Percentiles rank a stretch among this genome's conserved stretches.
Evolutionary conservation across 2,113 vertebrate species (phyloP).

Genomic region (Sinosuthora webbiana): DNA sequence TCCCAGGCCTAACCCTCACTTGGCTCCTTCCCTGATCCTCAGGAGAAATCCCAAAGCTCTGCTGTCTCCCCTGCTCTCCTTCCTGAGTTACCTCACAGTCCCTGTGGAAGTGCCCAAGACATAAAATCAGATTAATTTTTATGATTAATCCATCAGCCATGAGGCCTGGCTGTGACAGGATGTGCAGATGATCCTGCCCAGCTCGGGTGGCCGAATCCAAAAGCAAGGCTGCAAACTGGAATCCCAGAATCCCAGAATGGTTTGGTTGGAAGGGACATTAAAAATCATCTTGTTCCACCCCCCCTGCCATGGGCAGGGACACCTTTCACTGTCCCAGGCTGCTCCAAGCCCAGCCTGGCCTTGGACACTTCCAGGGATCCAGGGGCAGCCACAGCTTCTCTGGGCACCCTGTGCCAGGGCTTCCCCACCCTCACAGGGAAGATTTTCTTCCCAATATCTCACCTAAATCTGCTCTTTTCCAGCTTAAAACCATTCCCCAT

Average conservation of each 20-base stretch:
- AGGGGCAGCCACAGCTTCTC: background rate
- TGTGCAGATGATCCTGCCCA: background rate
- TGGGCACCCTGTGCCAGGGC: background rate
- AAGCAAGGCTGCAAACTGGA: background rate
- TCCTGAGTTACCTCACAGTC: background rate
- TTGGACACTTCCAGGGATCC: background rate
- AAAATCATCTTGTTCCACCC: background rate
- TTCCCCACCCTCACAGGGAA: rapidly evolving
- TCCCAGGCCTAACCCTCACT: background rate
- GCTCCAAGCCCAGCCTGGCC: background rate
- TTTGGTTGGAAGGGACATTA: background rate
- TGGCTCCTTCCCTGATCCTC: background rate
- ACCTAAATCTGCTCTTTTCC: background rate
- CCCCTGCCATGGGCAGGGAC: background rate
- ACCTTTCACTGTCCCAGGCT: rapidly evolving
- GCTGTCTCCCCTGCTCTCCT: background rate
- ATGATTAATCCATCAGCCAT: rapidly evolving
- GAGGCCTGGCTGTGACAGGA: background rate
- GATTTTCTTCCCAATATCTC: background rate
- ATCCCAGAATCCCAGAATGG: background rate
- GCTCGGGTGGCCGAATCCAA: background rate
- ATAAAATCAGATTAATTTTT: background rate
- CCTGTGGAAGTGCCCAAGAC: background rate
- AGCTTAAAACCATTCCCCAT: background rate
- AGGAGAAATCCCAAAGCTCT: background rate